Evolutionary conservation across 2,113 vertebrate species (phyloP).

Genomic region (Labeo rohita): DNA sequence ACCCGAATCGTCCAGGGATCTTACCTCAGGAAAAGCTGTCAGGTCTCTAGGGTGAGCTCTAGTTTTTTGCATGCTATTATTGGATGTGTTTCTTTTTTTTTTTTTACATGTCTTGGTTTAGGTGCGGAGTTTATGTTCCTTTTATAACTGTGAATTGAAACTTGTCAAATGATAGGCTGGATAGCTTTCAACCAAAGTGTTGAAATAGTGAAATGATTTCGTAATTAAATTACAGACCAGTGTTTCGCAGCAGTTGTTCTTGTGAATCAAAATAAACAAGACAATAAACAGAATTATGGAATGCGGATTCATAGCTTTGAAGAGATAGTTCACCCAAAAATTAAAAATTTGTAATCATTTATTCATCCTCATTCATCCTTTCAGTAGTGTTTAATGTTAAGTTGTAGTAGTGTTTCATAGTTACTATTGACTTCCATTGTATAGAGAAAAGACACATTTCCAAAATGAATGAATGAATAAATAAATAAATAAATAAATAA

Average conservation of each 20-base stretch:
- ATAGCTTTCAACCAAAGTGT: neutral
- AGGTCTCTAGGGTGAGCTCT: constrained; percentile 30
- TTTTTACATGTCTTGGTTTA: neutral
- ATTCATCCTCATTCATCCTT: neutral
- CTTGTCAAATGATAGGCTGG: neutral
- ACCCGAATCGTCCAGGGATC: neutral
- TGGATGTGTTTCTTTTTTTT: neutral
- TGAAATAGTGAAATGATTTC: neutral
- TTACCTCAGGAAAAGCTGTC: neutral
- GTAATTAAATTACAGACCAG: neutral
- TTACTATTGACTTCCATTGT: neutral
- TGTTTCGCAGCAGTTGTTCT: neutral
- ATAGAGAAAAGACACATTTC: neutral
- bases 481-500: too few relatives aligned
- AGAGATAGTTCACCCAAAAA: neutral
- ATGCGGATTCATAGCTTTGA: neutral
- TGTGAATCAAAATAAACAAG: too few relatives aligned
- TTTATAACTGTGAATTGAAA: neutral
- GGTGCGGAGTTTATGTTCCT: neutral
- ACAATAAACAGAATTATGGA: neutral
- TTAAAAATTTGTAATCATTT: neutral
- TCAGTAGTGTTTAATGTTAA: too few relatives aligned
- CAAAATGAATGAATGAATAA: too few relatives aligned
- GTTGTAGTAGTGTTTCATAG: too few relatives aligned
- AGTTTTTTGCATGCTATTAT: neutral